phyloP scores from a whole-genome alignment of 2,797 vertebrate species.

The Podarcis lilfordi region DNA sequence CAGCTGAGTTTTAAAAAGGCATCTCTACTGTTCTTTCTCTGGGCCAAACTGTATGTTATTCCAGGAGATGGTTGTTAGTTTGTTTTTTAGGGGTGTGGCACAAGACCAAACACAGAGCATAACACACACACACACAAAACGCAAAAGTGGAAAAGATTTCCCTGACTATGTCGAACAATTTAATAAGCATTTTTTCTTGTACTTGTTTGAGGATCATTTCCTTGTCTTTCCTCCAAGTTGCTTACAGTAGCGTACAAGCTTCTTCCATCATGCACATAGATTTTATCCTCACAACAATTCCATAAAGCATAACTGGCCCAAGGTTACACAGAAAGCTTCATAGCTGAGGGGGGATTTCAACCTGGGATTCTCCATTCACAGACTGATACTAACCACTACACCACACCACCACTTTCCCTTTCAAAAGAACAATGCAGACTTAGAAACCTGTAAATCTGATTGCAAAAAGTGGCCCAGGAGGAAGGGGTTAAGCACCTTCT shows the following conservation, averaged over 20 bases:
- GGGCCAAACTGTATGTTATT: not conserved
- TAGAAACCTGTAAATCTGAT: not conserved
- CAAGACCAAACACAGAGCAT: not conserved
- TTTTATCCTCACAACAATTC: not conserved
- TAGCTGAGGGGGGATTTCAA: not conserved
- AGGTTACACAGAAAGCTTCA: not conserved
- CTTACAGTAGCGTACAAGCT: not conserved
- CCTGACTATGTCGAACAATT: not conserved
- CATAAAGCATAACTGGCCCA: not conserved
- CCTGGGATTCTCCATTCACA: not conserved
- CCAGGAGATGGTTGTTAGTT: too few species aligned
- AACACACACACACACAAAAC: not conserved
- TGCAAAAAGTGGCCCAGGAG: not conserved
- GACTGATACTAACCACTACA: not conserved
- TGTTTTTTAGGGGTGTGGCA: not conserved
- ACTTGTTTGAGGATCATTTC: not conserved
- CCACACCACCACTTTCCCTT: not conserved
- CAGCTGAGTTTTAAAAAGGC: not conserved
- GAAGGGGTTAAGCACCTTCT: not conserved
- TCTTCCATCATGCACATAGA: too few species aligned
- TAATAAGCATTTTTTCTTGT: not conserved
- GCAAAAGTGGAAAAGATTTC: not conserved
- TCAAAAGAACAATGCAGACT: not conserved
- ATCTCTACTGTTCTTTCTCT: accelerated
- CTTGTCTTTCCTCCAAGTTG: not conserved